These are phyloP conservation scores for Ginglymostoma cirratum DNA, from an alignment of 2,113 vertebrate species.

Conservation along the genomic window DNA sequence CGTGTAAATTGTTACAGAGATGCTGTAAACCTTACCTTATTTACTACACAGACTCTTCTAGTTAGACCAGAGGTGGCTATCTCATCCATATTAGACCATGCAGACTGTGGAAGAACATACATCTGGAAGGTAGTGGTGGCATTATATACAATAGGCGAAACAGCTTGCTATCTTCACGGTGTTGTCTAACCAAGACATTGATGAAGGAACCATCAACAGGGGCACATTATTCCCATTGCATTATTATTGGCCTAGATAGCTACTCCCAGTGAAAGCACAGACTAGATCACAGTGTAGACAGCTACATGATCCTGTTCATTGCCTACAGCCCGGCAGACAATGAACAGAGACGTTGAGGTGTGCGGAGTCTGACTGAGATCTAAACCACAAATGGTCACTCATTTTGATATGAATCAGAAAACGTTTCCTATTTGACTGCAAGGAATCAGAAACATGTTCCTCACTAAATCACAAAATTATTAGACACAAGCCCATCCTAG, in stretches of 20 bases:
- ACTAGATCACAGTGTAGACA: not conserved
- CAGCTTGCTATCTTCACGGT: no score
- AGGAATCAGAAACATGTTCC: not conserved
- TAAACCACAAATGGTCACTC: not conserved
- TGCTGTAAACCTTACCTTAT: no score
- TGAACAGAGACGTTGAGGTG: not conserved
- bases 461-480: not conserved
- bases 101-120: no score
- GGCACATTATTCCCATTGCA: not conserved
- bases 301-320: not conserved
- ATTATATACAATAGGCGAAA: no score
- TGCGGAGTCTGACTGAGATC: not conserved
- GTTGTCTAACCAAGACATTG: no score
- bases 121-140: no score
- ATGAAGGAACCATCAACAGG: not conserved
- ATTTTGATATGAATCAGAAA: not conserved
- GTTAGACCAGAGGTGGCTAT: no score
- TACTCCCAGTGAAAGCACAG: not conserved
- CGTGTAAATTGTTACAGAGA: no score
- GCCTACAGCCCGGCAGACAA: not conserved
- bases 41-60: no score
- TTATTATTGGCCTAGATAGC: not conserved
- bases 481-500: not conserved
- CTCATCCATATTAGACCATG: no score
- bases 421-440: not conserved